These are phyloP conservation scores for Mionectes olivaceus DNA, from an alignment of 2,797 vertebrate species.

Conservation along the genomic window DNA sequence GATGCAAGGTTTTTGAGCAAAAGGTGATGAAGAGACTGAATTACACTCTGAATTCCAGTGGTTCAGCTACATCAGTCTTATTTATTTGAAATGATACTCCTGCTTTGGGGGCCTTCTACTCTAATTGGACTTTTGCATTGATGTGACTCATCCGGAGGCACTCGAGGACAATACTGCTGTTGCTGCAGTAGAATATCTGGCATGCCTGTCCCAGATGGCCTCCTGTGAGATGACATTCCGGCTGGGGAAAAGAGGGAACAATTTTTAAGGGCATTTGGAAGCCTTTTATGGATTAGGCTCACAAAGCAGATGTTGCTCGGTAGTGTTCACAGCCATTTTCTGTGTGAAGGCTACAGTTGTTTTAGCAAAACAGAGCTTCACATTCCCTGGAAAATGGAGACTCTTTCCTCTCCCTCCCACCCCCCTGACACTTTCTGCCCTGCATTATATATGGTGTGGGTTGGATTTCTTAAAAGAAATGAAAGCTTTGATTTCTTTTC, in stretches of 20 bases:
- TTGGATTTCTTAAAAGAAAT: not conserved
- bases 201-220: slow-evolving; percentile 58
- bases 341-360: not conserved
- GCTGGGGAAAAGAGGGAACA: slow-evolving; percentile 23
- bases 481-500: not conserved
- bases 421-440: not conserved
- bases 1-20: slow-evolving; percentile 18
- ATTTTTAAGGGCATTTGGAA: slow-evolving; percentile 54
- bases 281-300: slow-evolving; percentile 38
- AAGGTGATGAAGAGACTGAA: slow-evolving; percentile 53
- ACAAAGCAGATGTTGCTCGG: slow-evolving; percentile 54
- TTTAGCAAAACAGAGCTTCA: not conserved
- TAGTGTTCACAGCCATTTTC: slow-evolving; percentile 43
- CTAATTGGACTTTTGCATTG: slow-evolving; percentile 54
- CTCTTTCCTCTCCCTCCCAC: not conserved
- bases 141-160: slow-evolving; percentile 51
- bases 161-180: slow-evolving; percentile 43
- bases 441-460: not conserved
- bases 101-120: slow-evolving; percentile 43
- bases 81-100: slow-evolving; percentile 56
- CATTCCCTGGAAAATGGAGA: not conserved
- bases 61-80: slow-evolving; percentile 48
- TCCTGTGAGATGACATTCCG: slow-evolving; percentile 57
- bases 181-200: slow-evolving; percentile 23
- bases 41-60: slow-evolving; percentile 43